phyloP scores from a whole-genome alignment of 2,797 vertebrate species.

The Epinephelus coioides region DNA sequence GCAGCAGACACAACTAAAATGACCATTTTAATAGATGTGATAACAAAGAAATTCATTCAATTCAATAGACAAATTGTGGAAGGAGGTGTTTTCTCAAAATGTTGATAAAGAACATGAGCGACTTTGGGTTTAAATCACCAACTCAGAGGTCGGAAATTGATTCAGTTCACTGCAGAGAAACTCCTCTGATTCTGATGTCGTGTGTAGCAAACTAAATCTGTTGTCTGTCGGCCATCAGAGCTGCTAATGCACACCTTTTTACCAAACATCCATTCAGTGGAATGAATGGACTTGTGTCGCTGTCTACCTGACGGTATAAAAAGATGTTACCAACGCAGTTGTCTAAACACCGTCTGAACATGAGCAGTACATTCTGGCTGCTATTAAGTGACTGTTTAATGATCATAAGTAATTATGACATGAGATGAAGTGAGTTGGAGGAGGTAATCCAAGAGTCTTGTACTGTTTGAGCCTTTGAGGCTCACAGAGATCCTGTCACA shows the following conservation, averaged over 20 bases:
- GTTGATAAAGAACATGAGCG: neutral
- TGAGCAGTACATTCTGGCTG: neutral
- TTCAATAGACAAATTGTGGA: neutral
- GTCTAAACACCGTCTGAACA: neutral
- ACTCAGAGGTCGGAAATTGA: neutral
- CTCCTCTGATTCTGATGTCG: neutral
- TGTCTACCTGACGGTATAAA: neutral
- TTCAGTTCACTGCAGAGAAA: neutral
- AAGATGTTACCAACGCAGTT: neutral
- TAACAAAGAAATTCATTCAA: neutral
- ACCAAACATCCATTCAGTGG: neutral
- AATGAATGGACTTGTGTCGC: neutral
- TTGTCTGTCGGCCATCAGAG: neutral
- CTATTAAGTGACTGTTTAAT: neutral
- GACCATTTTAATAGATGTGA: neutral
- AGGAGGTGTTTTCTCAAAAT: neutral
- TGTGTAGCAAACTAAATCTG: conserved; percentile 7
- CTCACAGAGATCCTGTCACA: neutral
- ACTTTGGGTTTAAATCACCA: neutral
- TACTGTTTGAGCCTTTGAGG: neutral
- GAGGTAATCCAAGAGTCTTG: neutral
- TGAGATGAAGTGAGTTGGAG: neutral
- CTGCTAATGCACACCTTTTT: conserved; percentile 1
- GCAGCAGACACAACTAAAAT: neutral
- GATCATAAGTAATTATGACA: neutral